Percentiles rank a stretch among this genome's conserved stretches.
phyloP scores from a whole-genome alignment of 2,113 vertebrate species.

The Zapus hudsonius region DNA sequence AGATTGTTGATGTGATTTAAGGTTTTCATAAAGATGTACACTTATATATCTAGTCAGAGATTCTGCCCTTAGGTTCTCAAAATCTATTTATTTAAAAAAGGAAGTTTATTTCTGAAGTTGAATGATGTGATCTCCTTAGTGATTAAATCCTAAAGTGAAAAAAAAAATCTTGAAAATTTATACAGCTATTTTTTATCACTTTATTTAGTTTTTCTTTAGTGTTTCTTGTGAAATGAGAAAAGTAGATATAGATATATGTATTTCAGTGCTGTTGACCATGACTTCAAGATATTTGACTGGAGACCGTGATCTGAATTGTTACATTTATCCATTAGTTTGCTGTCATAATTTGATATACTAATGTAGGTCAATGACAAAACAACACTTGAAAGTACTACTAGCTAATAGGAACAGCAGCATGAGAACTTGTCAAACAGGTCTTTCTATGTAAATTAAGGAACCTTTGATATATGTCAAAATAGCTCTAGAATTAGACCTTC shows the following conservation, averaged over 20 bases:
- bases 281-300: conserved; percentile 26
- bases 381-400: conserved; percentile 54
- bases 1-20: background rate
- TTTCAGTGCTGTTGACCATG: background rate
- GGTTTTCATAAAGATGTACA: background rate
- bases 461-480: conserved; percentile 72
- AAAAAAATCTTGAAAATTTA: background rate
- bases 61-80: background rate
- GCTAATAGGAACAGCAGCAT: conserved; percentile 44
- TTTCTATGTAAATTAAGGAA: conserved; percentile 73
- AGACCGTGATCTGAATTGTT: conserved; percentile 30
- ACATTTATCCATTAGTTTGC: conserved; percentile 51
- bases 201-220: background rate
- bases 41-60: background rate
- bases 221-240: background rate
- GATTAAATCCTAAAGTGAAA: background rate
- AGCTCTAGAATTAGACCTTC: conserved; percentile 58
- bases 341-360: conserved; percentile 64
- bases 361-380: conserved; percentile 70
- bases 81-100: conserved; percentile 8
- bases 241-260: background rate
- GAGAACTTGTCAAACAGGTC: conserved; percentile 61
- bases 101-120: conserved; percentile 14
- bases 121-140: background rate
- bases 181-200: background rate